A percentile compares a stretch with the other conserved stretches of the same genome.
These are phyloP conservation scores for Benitochromis conjunctus DNA, from an alignment of 2,113 vertebrate genomes.

Conservation along the genomic window DNA sequence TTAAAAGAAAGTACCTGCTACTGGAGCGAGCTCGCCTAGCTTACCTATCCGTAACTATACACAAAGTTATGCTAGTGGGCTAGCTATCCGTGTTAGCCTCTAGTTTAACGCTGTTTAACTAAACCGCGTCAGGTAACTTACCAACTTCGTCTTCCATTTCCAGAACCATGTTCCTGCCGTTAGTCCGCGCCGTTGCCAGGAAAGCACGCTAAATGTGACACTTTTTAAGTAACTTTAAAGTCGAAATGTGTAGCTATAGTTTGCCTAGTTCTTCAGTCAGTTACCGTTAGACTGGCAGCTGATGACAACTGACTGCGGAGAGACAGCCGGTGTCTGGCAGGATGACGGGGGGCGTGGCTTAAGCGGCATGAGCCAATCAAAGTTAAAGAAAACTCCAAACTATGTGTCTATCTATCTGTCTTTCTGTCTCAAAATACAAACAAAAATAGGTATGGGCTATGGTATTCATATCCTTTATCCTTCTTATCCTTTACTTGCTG, in stretches of 20 bases:
- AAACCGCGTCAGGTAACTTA: slow-evolving; percentile 43
- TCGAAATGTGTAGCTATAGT: not conserved
- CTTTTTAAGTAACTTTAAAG: not conserved
- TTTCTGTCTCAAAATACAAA: not conserved
- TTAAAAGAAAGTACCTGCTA: not conserved
- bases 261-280: not conserved
- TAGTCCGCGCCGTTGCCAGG: not conserved
- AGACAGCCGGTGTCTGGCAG: slow-evolving; percentile 23
- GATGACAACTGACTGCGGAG: slow-evolving; percentile 32
- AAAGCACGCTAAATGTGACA: not conserved
- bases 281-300: not conserved
- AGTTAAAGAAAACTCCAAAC: not conserved
- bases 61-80: slow-evolving; percentile 2
- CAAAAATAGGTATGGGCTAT: not conserved
- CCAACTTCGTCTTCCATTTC: slow-evolving; percentile 72
- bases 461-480: not conserved
- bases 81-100: slow-evolving; percentile 22
- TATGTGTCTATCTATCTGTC: not conserved
- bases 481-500: not conserved
- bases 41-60: not conserved
- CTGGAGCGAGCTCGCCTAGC: not conserved
- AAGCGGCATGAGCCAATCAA: slow-evolving; percentile 29
- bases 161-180: slow-evolving; percentile 45
- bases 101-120: not conserved
- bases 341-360: slow-evolving; percentile 15